Conservation (phyloP, 2,797 vertebrate species). For the Limosa lapponica region DNA sequence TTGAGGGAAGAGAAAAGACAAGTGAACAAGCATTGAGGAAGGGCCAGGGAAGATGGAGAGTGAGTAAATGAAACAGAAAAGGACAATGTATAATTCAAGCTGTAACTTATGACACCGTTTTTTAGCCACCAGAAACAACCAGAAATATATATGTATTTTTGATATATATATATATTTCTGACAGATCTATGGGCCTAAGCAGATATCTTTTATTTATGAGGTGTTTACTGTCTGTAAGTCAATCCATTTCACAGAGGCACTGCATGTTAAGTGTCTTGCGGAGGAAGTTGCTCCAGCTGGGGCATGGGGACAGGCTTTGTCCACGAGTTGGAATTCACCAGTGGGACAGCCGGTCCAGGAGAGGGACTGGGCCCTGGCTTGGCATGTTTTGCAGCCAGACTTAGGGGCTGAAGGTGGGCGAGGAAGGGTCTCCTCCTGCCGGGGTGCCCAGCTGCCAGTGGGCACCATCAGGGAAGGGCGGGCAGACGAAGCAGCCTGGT, state of each 20-base stretch:
- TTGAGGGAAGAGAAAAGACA: constrained; percentile 29
- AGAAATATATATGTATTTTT: not conserved
- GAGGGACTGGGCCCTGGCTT: not conserved
- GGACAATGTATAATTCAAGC: not conserved
- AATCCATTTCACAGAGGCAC: accelerated
- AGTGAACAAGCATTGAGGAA: constrained; percentile 20
- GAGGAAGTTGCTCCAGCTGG: accelerated
- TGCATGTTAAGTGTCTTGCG: accelerated
- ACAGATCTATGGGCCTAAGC: not conserved
- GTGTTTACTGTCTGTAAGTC: not conserved
- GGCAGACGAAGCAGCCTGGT: not conserved
- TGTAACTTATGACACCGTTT: not conserved
- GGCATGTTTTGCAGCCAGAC: accelerated
- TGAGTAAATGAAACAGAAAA: not conserved
- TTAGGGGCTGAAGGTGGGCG: not conserved
- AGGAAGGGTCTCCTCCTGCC: not conserved
- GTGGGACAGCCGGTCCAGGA: not conserved
- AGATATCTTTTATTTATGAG: not conserved
- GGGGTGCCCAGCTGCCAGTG: accelerated
- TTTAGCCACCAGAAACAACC: not conserved
- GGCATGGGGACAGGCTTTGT: accelerated
- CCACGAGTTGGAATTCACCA: not conserved
- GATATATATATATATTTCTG: not conserved
- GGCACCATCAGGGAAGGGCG: not conserved
- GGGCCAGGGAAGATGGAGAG: not conserved